These are phyloP conservation scores for Hycleus cichorii DNA, from an alignment of 1,140 invertebrate genomes.

Conservation along the genomic window DNA sequence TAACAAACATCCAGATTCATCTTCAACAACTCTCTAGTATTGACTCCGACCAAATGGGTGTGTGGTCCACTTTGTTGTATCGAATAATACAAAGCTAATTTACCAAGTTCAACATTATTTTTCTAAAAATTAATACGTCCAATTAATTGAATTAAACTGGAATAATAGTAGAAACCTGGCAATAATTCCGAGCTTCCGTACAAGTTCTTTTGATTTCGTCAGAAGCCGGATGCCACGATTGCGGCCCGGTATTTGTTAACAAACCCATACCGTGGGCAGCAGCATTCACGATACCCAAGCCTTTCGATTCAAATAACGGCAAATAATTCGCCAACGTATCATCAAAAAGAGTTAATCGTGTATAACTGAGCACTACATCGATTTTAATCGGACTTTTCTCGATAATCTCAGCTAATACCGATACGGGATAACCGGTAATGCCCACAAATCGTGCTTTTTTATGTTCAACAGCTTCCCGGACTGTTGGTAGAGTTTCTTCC, in stretches of 20 bases:
- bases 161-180: slow-evolving; percentile 46
- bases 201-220: slow-evolving; percentile 60
- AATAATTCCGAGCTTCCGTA: slow-evolving; percentile 51
- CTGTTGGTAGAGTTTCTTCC: slow-evolving; percentile 76
- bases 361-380: slow-evolving; percentile 70
- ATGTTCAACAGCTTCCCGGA: slow-evolving; percentile 62
- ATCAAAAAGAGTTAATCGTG: slow-evolving; percentile 73
- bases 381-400: slow-evolving; percentile 60
- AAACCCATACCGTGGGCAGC: slow-evolving; percentile 74
- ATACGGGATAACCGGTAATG: slow-evolving; percentile 80
- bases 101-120: slow-evolving; percentile 58
- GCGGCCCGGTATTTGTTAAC: slow-evolving; percentile 66
- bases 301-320: slow-evolving; percentile 52
- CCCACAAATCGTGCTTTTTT: slow-evolving; percentile 81
- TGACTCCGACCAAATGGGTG: slow-evolving; percentile 64
- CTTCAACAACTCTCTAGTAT: slow-evolving; percentile 50
- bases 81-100: slow-evolving; percentile 61
- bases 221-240: slow-evolving; percentile 75
- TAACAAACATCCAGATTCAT: slow-evolving; percentile 53
- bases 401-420: slow-evolving; percentile 64
- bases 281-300: slow-evolving; percentile 75
- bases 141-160: slow-evolving; percentile 1
- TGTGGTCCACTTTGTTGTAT: slow-evolving; percentile 48
- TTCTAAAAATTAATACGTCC: slow-evolving; percentile 39
- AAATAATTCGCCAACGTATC: slow-evolving; percentile 64